Base-by-base conservation (phyloP, 2,113 vertebrate species). In the Sylvia atricapilla region DNA sequence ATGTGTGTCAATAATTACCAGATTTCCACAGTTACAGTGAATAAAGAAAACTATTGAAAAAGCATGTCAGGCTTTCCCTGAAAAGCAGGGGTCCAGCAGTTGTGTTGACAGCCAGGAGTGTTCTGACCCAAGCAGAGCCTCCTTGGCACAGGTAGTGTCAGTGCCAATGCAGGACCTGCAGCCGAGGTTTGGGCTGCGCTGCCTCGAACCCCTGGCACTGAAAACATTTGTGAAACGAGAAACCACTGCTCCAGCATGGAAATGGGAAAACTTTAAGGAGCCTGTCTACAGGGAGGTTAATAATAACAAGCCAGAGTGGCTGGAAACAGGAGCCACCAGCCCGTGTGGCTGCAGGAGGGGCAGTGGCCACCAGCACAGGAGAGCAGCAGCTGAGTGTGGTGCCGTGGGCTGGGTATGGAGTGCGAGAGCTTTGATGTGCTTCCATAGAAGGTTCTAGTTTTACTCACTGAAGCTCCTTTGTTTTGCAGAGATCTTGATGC, bases 401-500 rank as follows among this genome's bases (percentile, higher is more conserved):
- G 93, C 90, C 6, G 1, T 1, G 88, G 80, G 93, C 93, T 72
- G 83, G 31, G 88, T 77, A 79, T 55, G 83, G 27, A 25, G 93
- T 67, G 92, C 80, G 35, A 87, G 97, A 95, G 96, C 93, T 96
- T 94, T 97, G 94, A 78, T 94, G 94, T 92, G 90, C 46, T 93
- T 59, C 75, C 85, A 11, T 87, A 50, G 17, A 93, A 96, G 96
- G 93, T 97, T 52, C 9, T 74, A 84, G 96, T 94, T 96, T 97
- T 98, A 99, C 98, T 99, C 98, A 99, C 98, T 98, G 98, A 97
- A 98, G 98, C 98, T 99, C 98, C 99, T 98, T 99, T 99, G 99
- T 99, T 99, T 99, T 99, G 98, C 99, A 99, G 98, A 99, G 97
- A 98, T 99, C 99, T 98, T 98, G 99, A 98, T 96, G 98, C 98